Percentiles rank a stretch among this genome's conserved stretches.
phyloP scores from a whole-genome alignment of 2,113 vertebrate species.

The Sciurus niger region DNA sequence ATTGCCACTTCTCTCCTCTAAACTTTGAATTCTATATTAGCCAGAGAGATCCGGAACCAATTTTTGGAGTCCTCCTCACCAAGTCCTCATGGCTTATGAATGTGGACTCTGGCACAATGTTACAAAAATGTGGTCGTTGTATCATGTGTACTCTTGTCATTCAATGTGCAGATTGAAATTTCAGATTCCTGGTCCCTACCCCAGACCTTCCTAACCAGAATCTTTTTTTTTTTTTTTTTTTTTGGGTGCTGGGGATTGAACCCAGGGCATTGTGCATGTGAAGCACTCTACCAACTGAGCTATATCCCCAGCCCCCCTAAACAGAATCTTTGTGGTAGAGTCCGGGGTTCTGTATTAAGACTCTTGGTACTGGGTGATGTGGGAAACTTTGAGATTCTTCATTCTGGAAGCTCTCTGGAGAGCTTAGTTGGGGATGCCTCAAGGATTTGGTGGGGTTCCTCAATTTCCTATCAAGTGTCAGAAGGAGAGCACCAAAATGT shows the following conservation, averaged over 20 bases:
- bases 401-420: conserved; percentile 8
- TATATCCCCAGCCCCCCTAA: background rate
- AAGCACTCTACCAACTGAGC: too few species aligned
- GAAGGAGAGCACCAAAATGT: background rate
- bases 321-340: background rate
- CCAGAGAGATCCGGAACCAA: background rate
- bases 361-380: background rate
- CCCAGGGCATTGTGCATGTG: too few species aligned
- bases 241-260: too few species aligned
- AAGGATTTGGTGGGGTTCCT: background rate
- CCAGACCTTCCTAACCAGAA: background rate
- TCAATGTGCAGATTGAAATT: background rate
- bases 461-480: background rate
- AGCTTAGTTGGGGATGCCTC: background rate
- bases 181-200: background rate
- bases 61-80: background rate
- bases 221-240: background rate
- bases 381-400: background rate
- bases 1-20: background rate
- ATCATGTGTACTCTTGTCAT: background rate
- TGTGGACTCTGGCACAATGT: background rate
- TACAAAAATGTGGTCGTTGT: background rate
- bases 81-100: background rate
- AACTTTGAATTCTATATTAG: background rate
- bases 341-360: background rate